Evolutionary conservation across 1,140 invertebrate species (phyloP), one percentile per base, ranked within the genome.

Genomic region (Vanessa tameamea): DNA sequence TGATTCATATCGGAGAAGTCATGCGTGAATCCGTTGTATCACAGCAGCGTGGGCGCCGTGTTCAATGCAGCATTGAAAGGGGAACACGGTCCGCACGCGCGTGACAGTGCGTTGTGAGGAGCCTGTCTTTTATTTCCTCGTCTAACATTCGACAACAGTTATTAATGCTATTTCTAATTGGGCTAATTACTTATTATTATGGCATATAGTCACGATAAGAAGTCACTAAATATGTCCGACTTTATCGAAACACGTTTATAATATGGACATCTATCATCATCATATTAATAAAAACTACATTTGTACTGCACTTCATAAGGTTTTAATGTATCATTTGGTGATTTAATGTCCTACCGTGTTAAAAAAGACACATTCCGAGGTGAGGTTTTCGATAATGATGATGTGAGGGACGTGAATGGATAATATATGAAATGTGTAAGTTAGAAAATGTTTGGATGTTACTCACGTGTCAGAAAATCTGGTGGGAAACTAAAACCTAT

Each of bases 1-100:
- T 72, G 43, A 71, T 74, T 64, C 64, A 70, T 70, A 66, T 78
- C 53, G 67, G 77, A 70, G 76, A 77, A 81, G 73, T 84, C 79
- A 81, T 82, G 77, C 81, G 76, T 82, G 78, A 81, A 80, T 86
- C 79, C 83, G 78, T 69, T 48, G 53, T 50, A 48, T 8, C 47
- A 55, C 31, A 26, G 72, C 72, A 50, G 64, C 48, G 64, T 47
- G 23, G 64, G 55, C 53, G 74, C 69, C 61, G 76, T 75, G 69
- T 51, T 70, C 75, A 55, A 63, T 73, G 66, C 59, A 70, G 72
- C 77, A 80, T 76, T 75, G 71, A 82, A 84, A 77, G 80, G 79
- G 73, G 84, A 80, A 61, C 78, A 77, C 53, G 73, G 69, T 68
- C 69, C 68, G 73, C 72, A 68, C 64, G 65, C 72, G 65, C 57